phyloP scores from a whole-genome alignment of 1,140 invertebrate genomes.

The Drosophila nigrodunni region DNA sequence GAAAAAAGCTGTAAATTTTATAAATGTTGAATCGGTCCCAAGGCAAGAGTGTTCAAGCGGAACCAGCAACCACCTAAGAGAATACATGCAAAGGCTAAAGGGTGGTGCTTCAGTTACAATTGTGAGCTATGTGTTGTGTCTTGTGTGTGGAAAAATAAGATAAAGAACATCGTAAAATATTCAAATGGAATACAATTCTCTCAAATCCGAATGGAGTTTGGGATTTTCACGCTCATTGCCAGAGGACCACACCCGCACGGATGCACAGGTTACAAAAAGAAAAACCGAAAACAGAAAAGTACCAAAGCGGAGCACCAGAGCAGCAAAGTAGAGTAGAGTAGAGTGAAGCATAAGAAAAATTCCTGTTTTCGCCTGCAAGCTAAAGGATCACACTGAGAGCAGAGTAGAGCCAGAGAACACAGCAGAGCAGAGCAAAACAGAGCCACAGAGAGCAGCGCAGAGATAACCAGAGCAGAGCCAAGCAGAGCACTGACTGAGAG shows the following conservation, averaged over 20 bases:
- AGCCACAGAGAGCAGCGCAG: slow-evolving; percentile 33
- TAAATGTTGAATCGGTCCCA: slow-evolving; percentile 4
- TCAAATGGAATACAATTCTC: slow-evolving; percentile 28
- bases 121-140: slow-evolving; percentile 12
- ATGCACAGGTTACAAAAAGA: slow-evolving; percentile 53
- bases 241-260: slow-evolving; percentile 51
- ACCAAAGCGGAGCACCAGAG: slow-evolving; percentile 16
- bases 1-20: slow-evolving; percentile 17
- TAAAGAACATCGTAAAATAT: slow-evolving; percentile 10
- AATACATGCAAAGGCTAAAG: slow-evolving; percentile 6
- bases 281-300: slow-evolving; percentile 41
- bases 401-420: not conserved
- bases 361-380: slow-evolving; percentile 47
- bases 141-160: slow-evolving; percentile 28
- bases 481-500: not conserved
- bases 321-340: slow-evolving; percentile 5
- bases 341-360: slow-evolving; percentile 41
- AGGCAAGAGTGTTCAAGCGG: not conserved
- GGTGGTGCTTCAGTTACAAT: not conserved
- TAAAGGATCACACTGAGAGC: slow-evolving; percentile 52
- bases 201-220: slow-evolving; percentile 28
- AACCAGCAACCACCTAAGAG: slow-evolving; percentile 18
- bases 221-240: slow-evolving; percentile 37
- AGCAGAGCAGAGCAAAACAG: not conserved
- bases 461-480: slow-evolving; percentile 11